Evolutionary conservation across 1,140 invertebrate genomes (phyloP), one percentile per base, ranked within the genome.

Genomic region (Agrilus planipennis): DNA sequence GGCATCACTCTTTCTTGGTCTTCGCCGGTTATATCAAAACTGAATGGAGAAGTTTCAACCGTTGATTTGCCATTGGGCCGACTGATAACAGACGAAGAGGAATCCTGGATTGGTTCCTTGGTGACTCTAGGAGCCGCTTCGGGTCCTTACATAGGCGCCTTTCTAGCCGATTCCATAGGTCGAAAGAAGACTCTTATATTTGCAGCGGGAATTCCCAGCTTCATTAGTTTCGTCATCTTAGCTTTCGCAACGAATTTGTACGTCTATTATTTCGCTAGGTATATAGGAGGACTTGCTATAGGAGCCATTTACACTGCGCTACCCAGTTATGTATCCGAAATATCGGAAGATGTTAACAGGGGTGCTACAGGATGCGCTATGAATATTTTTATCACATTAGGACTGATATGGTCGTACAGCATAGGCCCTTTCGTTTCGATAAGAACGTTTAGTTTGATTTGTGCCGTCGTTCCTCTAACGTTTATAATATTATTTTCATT

Each of bases 31-130:
- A 61, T 75, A 4, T 62, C 71, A 1, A 76, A 74, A 47, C 56
- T 84, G 12, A 54, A 44, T 28, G 34, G 32, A 1, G 45, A 45
- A 28, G 39, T 68, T 30, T 44, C 50, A 0, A 12, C 31, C 6
- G 10, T 29, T 2, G 51, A 54, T 52, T 23, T 67, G 71, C 0
- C 67, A 75, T 11, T 58, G 74, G 38, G 39, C 0, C 61, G 61
- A 0, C 45, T 46, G 2, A 42, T 74, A 5, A 67, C 60, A 0
- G 16, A 42, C 0, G 67, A 73, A 3, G 63, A 84, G 51, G 62
- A 64, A 34, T 79, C 85, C 0, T 91, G 84, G 85, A 80, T 90
- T 41, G 82, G 79, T 0, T 84, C 83, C 0, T 58, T 90, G 5
- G 64, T 89, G 34, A 74, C 83, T 0, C 53, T 90, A 12, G 87